Evolutionary conservation across 2,113 vertebrate genomes (phyloP).

Genomic region (Garra rufa): DNA sequence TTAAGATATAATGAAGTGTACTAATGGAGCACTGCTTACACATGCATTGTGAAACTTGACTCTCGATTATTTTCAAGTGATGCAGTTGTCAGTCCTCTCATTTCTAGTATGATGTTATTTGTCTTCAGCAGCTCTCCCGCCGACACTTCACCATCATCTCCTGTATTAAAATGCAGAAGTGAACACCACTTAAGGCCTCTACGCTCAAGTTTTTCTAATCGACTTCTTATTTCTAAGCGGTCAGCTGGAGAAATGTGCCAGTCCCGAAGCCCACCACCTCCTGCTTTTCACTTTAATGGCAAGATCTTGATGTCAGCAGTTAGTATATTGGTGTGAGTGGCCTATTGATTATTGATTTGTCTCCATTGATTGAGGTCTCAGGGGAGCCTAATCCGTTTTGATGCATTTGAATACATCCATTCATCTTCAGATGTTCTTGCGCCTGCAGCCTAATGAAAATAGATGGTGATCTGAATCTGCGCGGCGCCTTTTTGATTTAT

Average conservation of each 20-base stretch:
- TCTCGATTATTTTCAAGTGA: no score
- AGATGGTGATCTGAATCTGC: slow-evolving; percentile 70
- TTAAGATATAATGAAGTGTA: no score
- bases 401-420: slow-evolving; percentile 86
- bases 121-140: slow-evolving; percentile 53
- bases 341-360: slow-evolving; percentile 88
- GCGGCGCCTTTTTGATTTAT: slow-evolving; percentile 74
- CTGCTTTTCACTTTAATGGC: slow-evolving; percentile 82
- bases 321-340: slow-evolving; percentile 87
- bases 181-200: slow-evolving; percentile 67
- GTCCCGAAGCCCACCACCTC: slow-evolving; percentile 71
- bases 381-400: slow-evolving; percentile 82
- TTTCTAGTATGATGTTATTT: not conserved
- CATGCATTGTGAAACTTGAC: not conserved
- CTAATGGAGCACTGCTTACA: no score
- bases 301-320: slow-evolving; percentile 83
- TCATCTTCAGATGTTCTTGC: slow-evolving; percentile 81
- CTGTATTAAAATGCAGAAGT: slow-evolving; percentile 74
- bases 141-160: slow-evolving; percentile 59
- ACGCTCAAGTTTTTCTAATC: slow-evolving; percentile 74
- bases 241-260: slow-evolving; percentile 77
- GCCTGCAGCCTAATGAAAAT: slow-evolving; percentile 79
- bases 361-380: slow-evolving; percentile 76
- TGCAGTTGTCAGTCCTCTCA: not conserved
- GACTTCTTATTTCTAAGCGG: slow-evolving; percentile 78